Evolutionary conservation across 2,797 vertebrate species (phyloP).

Genomic region (Eulemur rubriventer): DNA sequence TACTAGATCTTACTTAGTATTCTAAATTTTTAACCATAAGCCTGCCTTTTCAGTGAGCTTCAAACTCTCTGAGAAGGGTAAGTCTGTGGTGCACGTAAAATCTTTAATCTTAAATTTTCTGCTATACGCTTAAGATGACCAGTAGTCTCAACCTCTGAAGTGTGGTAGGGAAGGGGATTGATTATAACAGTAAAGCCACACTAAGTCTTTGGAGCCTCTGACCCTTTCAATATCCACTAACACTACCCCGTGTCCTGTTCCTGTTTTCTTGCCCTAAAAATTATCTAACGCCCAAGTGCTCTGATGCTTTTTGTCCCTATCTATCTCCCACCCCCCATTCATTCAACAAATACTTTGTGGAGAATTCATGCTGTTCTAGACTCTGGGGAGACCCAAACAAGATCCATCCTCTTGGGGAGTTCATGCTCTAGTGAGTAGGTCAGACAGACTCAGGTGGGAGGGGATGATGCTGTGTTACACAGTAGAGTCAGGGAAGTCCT

Average conservation of each 20-base stretch:
- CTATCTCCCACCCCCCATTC: not conserved
- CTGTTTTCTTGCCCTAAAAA: not conserved
- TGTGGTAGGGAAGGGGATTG: not conserved
- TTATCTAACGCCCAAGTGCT: not conserved
- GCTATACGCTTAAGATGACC: not conserved
- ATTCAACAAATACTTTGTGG: not conserved
- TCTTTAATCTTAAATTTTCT: not conserved
- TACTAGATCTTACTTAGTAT: not conserved
- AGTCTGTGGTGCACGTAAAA: not conserved
- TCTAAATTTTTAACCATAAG: conserved; percentile 1
- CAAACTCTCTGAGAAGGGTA: not conserved
- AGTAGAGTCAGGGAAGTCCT: not conserved
- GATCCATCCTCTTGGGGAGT: not conserved
- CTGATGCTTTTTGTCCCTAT: not conserved
- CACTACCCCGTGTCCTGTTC: not conserved
- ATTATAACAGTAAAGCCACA: not conserved
- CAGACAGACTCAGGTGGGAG: not conserved
- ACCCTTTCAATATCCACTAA: not conserved
- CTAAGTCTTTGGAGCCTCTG: not conserved
- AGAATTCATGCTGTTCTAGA: not conserved
- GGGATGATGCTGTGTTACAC: not conserved
- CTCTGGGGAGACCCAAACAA: not conserved
- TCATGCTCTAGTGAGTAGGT: not conserved
- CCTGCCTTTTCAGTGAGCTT: not conserved
- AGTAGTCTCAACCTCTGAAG: not conserved